A percentile compares a stretch with the other conserved stretches of the same genome.
These are phyloP conservation scores for Caenorhabditis sulstoni DNA, from an alignment of 2,888 invertebrate species.

Conservation along the genomic window DNA sequence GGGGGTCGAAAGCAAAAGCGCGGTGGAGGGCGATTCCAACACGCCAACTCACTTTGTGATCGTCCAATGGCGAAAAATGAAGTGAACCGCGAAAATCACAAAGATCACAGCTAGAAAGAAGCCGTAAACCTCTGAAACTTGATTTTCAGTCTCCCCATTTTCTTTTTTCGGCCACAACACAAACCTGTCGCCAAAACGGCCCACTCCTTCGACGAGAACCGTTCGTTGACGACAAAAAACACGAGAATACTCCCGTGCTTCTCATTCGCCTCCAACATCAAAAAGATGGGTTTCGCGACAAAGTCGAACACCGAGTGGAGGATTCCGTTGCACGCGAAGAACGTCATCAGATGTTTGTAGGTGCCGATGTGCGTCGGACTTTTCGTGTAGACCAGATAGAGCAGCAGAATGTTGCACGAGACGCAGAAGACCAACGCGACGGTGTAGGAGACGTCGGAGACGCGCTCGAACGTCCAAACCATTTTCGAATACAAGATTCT, in stretches of 20 bases:
- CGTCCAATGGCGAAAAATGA: slow-evolving; percentile 37
- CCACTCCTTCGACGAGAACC: slow-evolving; percentile 35
- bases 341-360: slow-evolving; percentile 37
- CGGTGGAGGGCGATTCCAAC: too few species aligned
- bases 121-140: slow-evolving; percentile 28
- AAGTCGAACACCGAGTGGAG: slow-evolving; percentile 23
- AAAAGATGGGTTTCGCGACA: slow-evolving; percentile 25
- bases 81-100: slow-evolving; percentile 36
- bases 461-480: slow-evolving; percentile 7
- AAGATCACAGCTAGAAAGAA: slow-evolving; percentile 35
- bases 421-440: slow-evolving; percentile 26
- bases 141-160: too few species aligned
- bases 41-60: slow-evolving; percentile 29
- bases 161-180: too few species aligned
- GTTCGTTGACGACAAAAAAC: slow-evolving; percentile 19
- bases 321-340: slow-evolving; percentile 30
- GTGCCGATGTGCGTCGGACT: slow-evolving; percentile 24
- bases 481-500: too few species aligned
- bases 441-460: slow-evolving; percentile 27
- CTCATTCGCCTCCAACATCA: slow-evolving; percentile 30
- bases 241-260: slow-evolving; percentile 27
- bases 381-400: slow-evolving; percentile 34
- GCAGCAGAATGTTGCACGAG: slow-evolving; percentile 20
- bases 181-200: slow-evolving; percentile 22
- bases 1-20: too few species aligned